These are phyloP conservation scores for Uloborus plumipes DNA, from an alignment of 2,888 invertebrate species.

Conservation along the genomic window DNA sequence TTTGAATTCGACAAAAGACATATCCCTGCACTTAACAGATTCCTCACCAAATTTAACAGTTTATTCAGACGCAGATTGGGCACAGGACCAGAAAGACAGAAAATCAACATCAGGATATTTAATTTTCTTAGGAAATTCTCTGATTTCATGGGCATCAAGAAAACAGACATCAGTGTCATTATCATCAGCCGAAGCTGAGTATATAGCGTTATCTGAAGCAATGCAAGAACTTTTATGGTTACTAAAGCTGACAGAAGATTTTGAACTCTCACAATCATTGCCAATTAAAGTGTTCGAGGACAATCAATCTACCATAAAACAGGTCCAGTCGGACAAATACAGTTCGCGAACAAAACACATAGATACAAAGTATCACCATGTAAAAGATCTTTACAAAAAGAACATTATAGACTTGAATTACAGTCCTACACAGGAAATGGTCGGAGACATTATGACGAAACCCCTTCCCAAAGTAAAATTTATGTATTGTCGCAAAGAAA, in stretches of 20 bases:
- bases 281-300: not conserved
- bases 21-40: not conserved
- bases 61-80: not conserved
- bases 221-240: not conserved
- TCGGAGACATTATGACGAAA: too few species aligned
- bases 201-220: not conserved
- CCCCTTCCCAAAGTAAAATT: too few species aligned
- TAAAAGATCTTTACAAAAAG: too few species aligned
- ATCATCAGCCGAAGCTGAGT: not conserved
- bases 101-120: not conserved
- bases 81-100: not conserved
- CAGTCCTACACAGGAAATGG: too few species aligned
- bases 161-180: not conserved
- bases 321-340: not conserved
- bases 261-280: not conserved
- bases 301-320: not conserved
- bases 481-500: too few species aligned
- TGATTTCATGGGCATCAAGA: not conserved
- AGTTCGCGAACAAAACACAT: not conserved
- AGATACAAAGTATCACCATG: not conserved
- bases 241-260: not conserved
- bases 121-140: not conserved
- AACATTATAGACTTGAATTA: too few species aligned
- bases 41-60: not conserved
- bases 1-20: too few species aligned